A percentile compares a stretch with the other conserved stretches of the same genome.
Evolutionary conservation across 2,797 vertebrate species (phyloP).

Genomic region (Australoheros facetus): DNA sequence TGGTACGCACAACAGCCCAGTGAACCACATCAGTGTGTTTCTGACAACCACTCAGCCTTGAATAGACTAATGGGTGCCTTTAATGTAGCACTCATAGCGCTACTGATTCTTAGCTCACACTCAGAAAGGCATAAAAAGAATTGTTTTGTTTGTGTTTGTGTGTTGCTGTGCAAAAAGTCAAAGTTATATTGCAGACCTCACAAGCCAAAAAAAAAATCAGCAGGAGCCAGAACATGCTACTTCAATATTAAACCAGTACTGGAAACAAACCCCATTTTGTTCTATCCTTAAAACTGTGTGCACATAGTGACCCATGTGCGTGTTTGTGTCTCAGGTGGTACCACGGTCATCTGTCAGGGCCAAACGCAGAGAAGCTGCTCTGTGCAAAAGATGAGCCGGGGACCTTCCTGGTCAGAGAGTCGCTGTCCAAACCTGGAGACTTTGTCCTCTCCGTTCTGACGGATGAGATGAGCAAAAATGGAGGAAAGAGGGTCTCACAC

Average conservation of each 20-base stretch:
- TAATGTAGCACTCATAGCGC: background rate
- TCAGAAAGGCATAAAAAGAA: background rate
- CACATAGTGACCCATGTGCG: background rate
- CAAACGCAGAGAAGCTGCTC: slow-evolving; percentile 90
- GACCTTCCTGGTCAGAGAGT: slow-evolving; percentile 94
- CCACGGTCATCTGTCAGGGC: slow-evolving; percentile 93
- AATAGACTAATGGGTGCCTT: background rate
- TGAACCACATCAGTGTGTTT: slow-evolving; percentile 15
- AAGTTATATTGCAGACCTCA: background rate
- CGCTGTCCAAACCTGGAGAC: slow-evolving; percentile 94
- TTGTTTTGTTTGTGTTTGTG: background rate
- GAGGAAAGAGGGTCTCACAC: slow-evolving; percentile 86
- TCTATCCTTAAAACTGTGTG: background rate
- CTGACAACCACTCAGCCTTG: background rate
- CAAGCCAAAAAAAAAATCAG: background rate
- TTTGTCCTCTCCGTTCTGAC: slow-evolving; percentile 93
- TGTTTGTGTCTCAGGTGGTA: slow-evolving; percentile 86
- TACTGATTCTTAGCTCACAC: background rate
- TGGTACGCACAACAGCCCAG: background rate
- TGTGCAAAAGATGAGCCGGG: slow-evolving; percentile 85
- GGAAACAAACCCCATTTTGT: background rate
- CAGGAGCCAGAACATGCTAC: background rate
- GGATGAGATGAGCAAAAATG: slow-evolving; percentile 79
- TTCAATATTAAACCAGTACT: background rate
- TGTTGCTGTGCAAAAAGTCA: background rate